These are phyloP conservation scores for Calycopis cecrops DNA, from an alignment of 1,140 invertebrate genomes.

Conservation along the genomic window DNA sequence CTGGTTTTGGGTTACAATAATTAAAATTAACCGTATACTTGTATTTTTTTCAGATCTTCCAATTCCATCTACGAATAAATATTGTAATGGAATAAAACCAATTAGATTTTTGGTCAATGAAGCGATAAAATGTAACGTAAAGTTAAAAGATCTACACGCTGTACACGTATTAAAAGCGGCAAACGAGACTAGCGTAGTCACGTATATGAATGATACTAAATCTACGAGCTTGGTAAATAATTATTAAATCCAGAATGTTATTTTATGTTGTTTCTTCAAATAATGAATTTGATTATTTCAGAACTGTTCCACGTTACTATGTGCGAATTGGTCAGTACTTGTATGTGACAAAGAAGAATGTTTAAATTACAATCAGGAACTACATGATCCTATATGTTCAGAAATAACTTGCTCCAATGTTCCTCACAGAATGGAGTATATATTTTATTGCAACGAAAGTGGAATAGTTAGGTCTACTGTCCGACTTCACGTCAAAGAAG, in stretches of 20 bases:
- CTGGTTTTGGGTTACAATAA: not conserved
- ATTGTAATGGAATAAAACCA: slow-evolving; percentile 47
- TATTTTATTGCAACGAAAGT: slow-evolving; percentile 45
- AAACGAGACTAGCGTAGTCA: slow-evolving; percentile 35
- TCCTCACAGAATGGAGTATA: slow-evolving; percentile 44
- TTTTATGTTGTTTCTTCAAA: too few species aligned
- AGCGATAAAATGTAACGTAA: slow-evolving; percentile 48
- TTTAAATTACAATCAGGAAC: slow-evolving; percentile 36
- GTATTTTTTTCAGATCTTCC: slow-evolving; percentile 37
- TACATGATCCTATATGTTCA: slow-evolving; percentile 44
- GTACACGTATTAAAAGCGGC: slow-evolving; percentile 41
- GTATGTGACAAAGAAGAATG: slow-evolving; percentile 38
- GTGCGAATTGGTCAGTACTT: slow-evolving; percentile 47
- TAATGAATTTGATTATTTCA: slow-evolving; percentile 35
- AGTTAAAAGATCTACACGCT: slow-evolving; percentile 52
- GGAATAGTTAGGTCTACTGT: slow-evolving; percentile 45
- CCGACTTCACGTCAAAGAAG: slow-evolving; percentile 37
- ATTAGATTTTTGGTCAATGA: slow-evolving; percentile 52
- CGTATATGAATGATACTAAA: slow-evolving; percentile 31
- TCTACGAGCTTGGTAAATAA: slow-evolving; percentile 38
- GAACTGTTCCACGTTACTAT: slow-evolving; percentile 52
- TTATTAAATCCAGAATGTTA: not conserved
- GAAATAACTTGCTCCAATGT: slow-evolving; percentile 45
- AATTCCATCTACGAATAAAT: slow-evolving; percentile 39
- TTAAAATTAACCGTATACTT: not conserved